These are phyloP conservation scores for Nephotettix cincticeps DNA, from an alignment of 1,140 invertebrate genomes.

Conservation along the genomic window DNA sequence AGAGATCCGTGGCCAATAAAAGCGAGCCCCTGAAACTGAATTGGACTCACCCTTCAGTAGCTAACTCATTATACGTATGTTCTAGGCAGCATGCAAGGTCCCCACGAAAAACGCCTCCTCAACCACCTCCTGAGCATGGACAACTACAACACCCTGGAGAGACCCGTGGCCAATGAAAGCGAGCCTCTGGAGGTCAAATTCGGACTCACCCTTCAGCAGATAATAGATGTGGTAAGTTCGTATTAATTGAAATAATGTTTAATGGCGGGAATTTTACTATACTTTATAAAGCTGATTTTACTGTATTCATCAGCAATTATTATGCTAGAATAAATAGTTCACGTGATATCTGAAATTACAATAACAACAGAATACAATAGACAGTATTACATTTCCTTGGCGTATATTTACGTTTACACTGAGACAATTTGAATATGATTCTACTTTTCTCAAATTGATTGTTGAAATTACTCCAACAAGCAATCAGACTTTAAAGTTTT, in stretches of 20 bases:
- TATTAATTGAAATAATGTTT: neutral
- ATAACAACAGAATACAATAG: too few species aligned
- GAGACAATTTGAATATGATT: too few species aligned
- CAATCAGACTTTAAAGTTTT: too few species aligned
- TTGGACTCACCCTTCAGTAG: slow-evolving; percentile 95
- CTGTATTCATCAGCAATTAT: neutral
- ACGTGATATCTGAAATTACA: too few species aligned
- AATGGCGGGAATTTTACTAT: too few species aligned
- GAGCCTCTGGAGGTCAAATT: slow-evolving; percentile 91
- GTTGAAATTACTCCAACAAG: too few species aligned
- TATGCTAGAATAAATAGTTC: neutral
- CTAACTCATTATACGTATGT: too few species aligned
- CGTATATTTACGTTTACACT: too few species aligned
- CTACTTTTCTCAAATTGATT: too few species aligned
- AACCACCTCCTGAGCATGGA: slow-evolving; percentile 75
- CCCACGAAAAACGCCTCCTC: slow-evolving; percentile 86
- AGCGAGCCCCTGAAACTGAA: slow-evolving; percentile 89
- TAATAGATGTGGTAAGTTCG: slow-evolving; percentile 94
- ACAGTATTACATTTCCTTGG: too few species aligned
- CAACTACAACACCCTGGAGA: slow-evolving; percentile 93
- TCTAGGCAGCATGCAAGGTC: slow-evolving; percentile 75
- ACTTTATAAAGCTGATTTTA: too few species aligned
- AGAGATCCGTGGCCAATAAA: slow-evolving; percentile 94
- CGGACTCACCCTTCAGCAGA: slow-evolving; percentile 95
- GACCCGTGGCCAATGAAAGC: slow-evolving; percentile 94